A percentile compares a stretch with the other conserved stretches of the same genome.
These are phyloP conservation scores for Cosmopolites sordidus DNA, from an alignment of 2,888 invertebrate species.

Conservation along the genomic window DNA sequence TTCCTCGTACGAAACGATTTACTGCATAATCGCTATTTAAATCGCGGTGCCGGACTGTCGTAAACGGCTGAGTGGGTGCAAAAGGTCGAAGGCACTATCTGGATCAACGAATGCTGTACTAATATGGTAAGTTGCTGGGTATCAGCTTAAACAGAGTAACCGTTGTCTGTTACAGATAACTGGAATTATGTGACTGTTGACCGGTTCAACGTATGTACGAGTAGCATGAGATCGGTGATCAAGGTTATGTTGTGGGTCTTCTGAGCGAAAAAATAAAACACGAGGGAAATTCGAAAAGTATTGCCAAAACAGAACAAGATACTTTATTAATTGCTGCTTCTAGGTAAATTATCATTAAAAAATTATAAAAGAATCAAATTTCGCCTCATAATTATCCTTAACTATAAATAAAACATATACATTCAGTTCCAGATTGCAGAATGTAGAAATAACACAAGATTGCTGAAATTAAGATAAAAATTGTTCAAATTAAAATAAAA, in stretches of 20 bases:
- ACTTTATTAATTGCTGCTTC: no score
- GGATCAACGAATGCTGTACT: slow-evolving; percentile 5
- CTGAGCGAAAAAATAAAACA: background rate
- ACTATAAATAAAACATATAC: no score
- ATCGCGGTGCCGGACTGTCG: background rate
- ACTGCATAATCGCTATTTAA: background rate
- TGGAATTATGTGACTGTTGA: slow-evolving; percentile 21
- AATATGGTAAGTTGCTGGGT: slow-evolving; percentile 21
- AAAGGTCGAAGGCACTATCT: slow-evolving; percentile 13
- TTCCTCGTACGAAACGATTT: background rate
- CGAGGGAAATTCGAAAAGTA: no score
- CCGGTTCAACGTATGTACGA: background rate
- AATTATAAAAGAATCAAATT: no score
- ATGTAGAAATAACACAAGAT: no score
- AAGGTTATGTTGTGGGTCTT: slow-evolving; percentile 16
- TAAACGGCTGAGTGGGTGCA: slow-evolving; percentile 13
- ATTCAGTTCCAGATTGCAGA: no score
- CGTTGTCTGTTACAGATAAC: slow-evolving; percentile 21
- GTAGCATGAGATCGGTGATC: background rate
- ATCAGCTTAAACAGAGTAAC: slow-evolving; percentile 15
- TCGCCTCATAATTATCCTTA: no score
- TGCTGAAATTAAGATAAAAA: no score
- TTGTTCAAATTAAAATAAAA: no score
- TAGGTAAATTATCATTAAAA: no score
- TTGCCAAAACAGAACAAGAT: no score